Evolutionary conservation across 2,888 invertebrate genomes (phyloP).

Genomic region (Leptothorax acervorum): DNA sequence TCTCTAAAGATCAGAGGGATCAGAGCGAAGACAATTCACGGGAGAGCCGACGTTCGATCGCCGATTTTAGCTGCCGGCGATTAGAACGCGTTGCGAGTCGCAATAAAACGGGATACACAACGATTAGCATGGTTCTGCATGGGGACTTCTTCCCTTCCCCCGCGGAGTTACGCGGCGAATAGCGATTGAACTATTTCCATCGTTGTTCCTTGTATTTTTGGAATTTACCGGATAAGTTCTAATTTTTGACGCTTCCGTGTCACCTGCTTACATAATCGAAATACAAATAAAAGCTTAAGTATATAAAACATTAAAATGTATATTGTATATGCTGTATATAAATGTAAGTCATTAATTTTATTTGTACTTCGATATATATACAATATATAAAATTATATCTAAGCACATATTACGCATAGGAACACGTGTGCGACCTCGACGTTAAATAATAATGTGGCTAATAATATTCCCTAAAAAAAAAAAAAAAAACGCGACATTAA

Average conservation of each 20-base stretch:
- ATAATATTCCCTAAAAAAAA: constrained; percentile 17
- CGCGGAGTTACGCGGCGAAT: not conserved
- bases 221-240: not conserved
- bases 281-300: constrained; percentile 6
- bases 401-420: not conserved
- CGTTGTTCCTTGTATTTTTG: not conserved
- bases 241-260: not conserved
- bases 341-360: not conserved
- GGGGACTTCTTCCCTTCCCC: not conserved
- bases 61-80: not conserved
- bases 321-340: not conserved
- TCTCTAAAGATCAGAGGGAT: not conserved
- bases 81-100: not conserved
- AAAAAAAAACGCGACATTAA: not conserved
- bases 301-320: not conserved
- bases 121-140: too few species aligned
- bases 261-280: not conserved
- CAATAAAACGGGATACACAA: not conserved
- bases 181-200: not conserved
- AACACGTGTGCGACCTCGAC: not conserved
- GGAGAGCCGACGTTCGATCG: not conserved
- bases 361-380: not conserved
- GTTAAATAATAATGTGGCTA: constrained; percentile 10
- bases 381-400: not conserved
- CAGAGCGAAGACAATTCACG: not conserved